A percentile compares a stretch with the other conserved stretches of the same genome.
phyloP scores from a whole-genome alignment of 2,797 vertebrate genomes.

The Spinus pinus region DNA sequence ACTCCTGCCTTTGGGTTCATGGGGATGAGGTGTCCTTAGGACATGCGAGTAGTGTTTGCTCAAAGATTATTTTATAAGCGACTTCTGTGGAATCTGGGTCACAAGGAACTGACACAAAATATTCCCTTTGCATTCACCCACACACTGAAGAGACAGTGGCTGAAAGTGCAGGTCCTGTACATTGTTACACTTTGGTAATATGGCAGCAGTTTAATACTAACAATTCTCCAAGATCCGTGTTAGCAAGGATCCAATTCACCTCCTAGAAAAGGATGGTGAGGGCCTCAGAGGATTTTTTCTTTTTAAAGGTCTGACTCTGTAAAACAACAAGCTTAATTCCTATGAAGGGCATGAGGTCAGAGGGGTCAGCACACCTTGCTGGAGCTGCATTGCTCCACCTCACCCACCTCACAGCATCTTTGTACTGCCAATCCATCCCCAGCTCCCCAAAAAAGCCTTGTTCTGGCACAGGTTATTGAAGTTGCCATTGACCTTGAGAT shows the following conservation, averaged over 20 bases:
- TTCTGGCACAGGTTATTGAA: background rate
- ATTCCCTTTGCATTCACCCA: conserved; percentile 55
- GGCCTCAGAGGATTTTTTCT: background rate
- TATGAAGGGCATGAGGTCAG: background rate
- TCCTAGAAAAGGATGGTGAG: background rate
- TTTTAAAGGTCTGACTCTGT: background rate
- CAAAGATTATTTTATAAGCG: conserved; percentile 27
- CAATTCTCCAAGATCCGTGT: background rate
- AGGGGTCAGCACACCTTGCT: background rate
- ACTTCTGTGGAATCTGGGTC: conserved; percentile 54
- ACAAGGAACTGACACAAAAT: conserved; percentile 55
- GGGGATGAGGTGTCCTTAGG: conserved; percentile 14
- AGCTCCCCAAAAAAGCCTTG: background rate
- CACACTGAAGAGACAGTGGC: conserved; percentile 35
- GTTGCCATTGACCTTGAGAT: background rate
- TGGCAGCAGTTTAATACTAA: background rate
- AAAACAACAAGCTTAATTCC: background rate
- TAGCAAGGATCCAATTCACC: background rate
- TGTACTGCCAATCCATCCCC: background rate
- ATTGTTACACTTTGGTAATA: conserved; percentile 8
- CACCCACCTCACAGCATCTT: rapidly evolving
- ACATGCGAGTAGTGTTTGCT: background rate
- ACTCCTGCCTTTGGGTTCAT: background rate
- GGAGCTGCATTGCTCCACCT: rapidly evolving
- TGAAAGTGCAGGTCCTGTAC: conserved; percentile 12